Evolutionary conservation across 2,797 vertebrate species (phyloP), one percentile per base, ranked within the genome.

Genomic region (Botia almorhae): DNA sequence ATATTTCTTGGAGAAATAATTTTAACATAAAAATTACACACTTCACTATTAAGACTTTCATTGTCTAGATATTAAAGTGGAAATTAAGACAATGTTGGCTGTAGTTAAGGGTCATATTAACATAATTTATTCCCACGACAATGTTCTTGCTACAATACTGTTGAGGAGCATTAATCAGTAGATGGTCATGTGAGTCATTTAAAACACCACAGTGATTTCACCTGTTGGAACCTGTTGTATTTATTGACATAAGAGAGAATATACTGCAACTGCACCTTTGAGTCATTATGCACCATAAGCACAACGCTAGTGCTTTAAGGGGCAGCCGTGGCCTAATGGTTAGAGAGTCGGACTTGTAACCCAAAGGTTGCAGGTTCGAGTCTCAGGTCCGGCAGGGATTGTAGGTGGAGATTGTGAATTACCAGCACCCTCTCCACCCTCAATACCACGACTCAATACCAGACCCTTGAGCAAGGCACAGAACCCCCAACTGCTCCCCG

Each of bases 181-280:
- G 43, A 64, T 51, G n/a, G 43, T 46, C 8, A 46, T 46, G 21
- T 60, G 26, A 61, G 72, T 51, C 64, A 26, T 58, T 36, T n/a
- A 11, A 50, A 79, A 33, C 68, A 64, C 67, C 61, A 72, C 26
- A 26, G 65, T n/a, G 23, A 75, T 64, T 76, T 72, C 39, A 69
- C 43, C 70, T 46, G 29, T 43, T 72, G 46, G 55, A 51, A 78
- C 39, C 36, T 50, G 36, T 53, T 69, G 63, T 76, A 7, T 60
- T 12, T 26, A 63, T 51, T 39, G 39, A 69, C 46, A 39, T 67
- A 76, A 48, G 16, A 39, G 33, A n/a, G 26, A 61, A 58, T 77
- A 26, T 64, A 51, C 29, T 51, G 58, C 69, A 78, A 69, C 14
- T 39, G 29, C 29, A 23, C 23, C 19, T 29, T 17, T 48, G 50